Conservation (phyloP, 2,113 vertebrate species). For the Atractosteus spatula region DNA sequence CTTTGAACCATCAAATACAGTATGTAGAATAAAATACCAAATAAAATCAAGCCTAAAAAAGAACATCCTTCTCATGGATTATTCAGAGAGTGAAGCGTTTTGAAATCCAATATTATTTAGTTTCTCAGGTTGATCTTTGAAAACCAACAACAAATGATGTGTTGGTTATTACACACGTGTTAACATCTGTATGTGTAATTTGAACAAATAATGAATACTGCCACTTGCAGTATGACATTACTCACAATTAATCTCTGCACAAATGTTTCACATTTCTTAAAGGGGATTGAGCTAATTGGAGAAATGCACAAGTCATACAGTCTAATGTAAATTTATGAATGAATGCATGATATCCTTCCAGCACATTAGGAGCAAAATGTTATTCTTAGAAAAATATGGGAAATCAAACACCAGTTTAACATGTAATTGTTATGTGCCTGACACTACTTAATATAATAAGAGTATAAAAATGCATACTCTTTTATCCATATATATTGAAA, state of each 20-base stretch:
- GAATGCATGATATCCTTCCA: not conserved
- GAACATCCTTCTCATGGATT: conserved; percentile 31
- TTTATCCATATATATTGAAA: not conserved
- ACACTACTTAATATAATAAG: not conserved
- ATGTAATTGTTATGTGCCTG: not conserved
- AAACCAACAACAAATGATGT: conserved; percentile 17
- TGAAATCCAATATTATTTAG: conserved; percentile 26
- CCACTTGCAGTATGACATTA: not conserved
- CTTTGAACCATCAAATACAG: too few species aligned
- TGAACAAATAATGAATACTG: conserved; percentile 23
- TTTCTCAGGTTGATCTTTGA: conserved; percentile 25
- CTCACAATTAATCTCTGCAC: conserved; percentile 16
- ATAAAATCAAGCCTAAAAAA: too few species aligned
- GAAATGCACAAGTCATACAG: not conserved
- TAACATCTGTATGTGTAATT: conserved; percentile 19
- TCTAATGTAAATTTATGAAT: not conserved
- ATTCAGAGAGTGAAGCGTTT: conserved; percentile 21
- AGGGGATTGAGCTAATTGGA: too few species aligned
- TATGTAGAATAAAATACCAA: too few species aligned
- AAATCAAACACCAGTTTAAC: not conserved
- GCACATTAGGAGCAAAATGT: too few species aligned
- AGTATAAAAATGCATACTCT: not conserved
- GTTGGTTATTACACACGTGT: conserved; percentile 23
- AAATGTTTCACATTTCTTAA: not conserved
- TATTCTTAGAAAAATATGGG: not conserved